Conservation (phyloP, 2,113 vertebrate species). For the Crotophaga sulcirostris region DNA sequence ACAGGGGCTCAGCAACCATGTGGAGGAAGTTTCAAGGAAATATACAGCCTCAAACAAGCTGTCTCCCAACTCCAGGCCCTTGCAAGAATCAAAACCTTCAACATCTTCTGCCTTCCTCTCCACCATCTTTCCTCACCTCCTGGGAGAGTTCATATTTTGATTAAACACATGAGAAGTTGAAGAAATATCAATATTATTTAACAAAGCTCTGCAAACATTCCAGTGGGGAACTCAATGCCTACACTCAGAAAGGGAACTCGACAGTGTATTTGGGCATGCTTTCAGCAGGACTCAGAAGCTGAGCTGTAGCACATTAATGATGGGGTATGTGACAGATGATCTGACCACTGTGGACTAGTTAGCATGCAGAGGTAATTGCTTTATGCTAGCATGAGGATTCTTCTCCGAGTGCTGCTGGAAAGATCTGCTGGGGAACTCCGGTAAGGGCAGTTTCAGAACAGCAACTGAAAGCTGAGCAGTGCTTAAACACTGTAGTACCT, state of each 20-base stretch:
- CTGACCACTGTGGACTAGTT: neutral
- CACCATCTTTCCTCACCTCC: neutral
- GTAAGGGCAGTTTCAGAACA: neutral
- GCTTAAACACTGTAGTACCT: neutral
- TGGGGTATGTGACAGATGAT: neutral
- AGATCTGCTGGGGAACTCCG: neutral
- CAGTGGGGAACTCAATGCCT: neutral
- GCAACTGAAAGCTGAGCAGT: neutral
- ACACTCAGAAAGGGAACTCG: neutral
- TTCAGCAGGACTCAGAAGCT: neutral
- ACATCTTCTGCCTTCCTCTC: neutral
- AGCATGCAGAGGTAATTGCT: slow-evolving; percentile 24
- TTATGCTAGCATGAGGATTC: slow-evolving; percentile 10
- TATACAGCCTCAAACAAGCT: neutral
- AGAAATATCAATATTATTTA: slow-evolving; percentile 1
- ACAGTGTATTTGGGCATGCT: neutral
- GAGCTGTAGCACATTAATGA: neutral
- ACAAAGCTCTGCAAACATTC: neutral
- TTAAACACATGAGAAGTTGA: neutral
- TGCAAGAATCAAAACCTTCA: neutral
- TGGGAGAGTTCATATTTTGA: neutral
- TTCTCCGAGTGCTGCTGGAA: neutral
- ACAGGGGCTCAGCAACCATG: fast-evolving
- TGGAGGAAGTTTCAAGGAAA: neutral
- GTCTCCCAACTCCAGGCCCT: neutral